Percentiles rank a stretch among this genome's conserved stretches.
These are phyloP conservation scores for Lycocerus yunnanus DNA, from an alignment of 2,888 invertebrate genomes.

Conservation along the genomic window DNA sequence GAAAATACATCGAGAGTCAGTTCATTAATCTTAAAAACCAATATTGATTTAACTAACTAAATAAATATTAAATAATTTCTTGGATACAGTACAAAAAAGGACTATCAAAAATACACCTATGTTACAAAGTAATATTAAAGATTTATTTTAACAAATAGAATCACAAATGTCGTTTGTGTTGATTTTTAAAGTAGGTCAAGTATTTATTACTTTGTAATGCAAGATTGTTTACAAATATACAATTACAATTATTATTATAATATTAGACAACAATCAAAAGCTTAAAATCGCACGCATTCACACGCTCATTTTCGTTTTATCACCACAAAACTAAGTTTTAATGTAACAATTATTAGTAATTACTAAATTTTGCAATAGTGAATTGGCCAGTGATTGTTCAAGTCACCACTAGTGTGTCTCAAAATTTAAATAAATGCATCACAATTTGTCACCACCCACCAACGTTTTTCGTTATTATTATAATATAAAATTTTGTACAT, in stretches of 20 bases:
- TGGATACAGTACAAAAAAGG: conserved; percentile 40
- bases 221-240: conserved; percentile 26
- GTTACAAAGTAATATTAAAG: conserved; percentile 28
- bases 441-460: conserved; percentile 26
- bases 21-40: conserved; percentile 18
- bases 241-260: conserved; percentile 38
- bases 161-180: conserved; percentile 21
- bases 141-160: conserved; percentile 26
- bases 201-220: conserved; percentile 32
- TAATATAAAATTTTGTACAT: conserved; percentile 20
- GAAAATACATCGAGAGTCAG: neutral
- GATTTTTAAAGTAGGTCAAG: conserved; percentile 35
- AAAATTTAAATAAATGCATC: conserved; percentile 27
- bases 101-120: conserved; percentile 52
- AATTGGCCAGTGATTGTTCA: conserved; percentile 13
- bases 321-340: neutral
- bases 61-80: conserved; percentile 45
- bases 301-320: neutral
- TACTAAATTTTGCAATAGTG: neutral
- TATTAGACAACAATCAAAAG: conserved; percentile 46
- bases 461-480: conserved; percentile 17
- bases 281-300: conserved; percentile 43
- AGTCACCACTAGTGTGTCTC: conserved; percentile 21
- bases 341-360: neutral
- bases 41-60: conserved; percentile 45